A percentile compares a stretch with the other conserved stretches of the same genome.
These are phyloP conservation scores for Heterotilapia buettikoferi DNA, from an alignment of 2,113 vertebrate species.

Conservation along the genomic window DNA sequence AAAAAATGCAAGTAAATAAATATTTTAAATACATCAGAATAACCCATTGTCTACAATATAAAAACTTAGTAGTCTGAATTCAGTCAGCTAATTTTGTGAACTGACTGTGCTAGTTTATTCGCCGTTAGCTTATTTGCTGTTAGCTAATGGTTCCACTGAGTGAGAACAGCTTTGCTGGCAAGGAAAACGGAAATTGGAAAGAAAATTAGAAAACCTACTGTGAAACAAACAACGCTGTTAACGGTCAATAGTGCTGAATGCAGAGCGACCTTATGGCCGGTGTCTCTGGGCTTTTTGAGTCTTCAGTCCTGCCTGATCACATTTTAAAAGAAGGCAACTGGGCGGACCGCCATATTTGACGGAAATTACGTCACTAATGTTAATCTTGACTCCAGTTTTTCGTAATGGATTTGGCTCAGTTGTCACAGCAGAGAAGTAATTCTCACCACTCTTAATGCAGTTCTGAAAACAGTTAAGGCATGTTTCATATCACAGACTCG, in stretches of 20 bases:
- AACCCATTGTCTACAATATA: background rate
- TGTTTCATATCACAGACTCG: background rate
- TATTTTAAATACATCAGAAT: background rate
- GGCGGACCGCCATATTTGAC: background rate
- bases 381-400: background rate
- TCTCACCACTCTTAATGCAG: background rate
- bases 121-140: background rate
- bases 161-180: background rate
- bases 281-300: background rate
- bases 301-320: background rate
- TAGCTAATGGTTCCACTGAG: background rate
- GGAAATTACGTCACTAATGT: background rate
- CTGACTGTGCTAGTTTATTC: background rate
- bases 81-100: background rate
- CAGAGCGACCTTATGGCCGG: background rate
- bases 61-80: background rate
- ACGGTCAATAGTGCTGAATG: background rate
- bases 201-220: background rate
- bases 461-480: background rate
- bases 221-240: background rate
- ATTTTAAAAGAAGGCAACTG: background rate
- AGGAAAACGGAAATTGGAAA: background rate
- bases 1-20: background rate
- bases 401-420: background rate
- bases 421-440: background rate